Evolutionary conservation across 2,797 vertebrate species (phyloP).

Genomic region (Austrolebias charrua): DNA sequence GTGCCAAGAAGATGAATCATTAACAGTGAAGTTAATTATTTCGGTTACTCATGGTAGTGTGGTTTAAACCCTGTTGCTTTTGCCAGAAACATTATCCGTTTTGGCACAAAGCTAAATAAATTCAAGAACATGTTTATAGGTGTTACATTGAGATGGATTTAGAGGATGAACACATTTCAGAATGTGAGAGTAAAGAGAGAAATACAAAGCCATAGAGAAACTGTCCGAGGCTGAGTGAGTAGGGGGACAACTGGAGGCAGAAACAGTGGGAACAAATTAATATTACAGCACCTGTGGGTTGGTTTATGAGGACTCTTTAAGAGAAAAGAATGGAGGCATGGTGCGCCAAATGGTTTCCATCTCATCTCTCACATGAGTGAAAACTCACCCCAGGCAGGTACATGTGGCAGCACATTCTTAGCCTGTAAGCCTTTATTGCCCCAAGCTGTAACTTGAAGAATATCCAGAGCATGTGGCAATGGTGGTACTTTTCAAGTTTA

Average conservation of each 20-base stretch:
- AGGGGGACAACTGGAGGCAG: conserved; percentile 14
- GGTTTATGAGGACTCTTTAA: conserved; percentile 42
- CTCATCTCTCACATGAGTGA: conserved; percentile 38
- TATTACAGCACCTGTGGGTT: conserved; percentile 35
- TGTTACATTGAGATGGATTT: neutral
- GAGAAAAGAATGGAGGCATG: conserved; percentile 36
- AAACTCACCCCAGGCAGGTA: conserved; percentile 61
- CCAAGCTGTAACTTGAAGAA: conserved; percentile 60
- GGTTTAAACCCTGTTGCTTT: conserved; percentile 32
- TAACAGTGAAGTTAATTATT: conserved; percentile 58
- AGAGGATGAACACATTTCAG: neutral
- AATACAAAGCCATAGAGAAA: conserved; percentile 6
- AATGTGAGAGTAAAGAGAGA: conserved; percentile 17
- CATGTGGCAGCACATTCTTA: conserved; percentile 67
- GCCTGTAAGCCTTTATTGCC: conserved; percentile 65
- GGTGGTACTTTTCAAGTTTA: conserved; percentile 27
- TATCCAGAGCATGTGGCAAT: conserved; percentile 54
- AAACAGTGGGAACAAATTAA: conserved; percentile 30
- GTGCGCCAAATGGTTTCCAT: conserved; percentile 57
- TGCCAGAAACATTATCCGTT: conserved; percentile 41
- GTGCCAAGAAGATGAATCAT: conserved; percentile 66
- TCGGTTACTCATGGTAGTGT: conserved; percentile 58
- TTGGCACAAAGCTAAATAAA: conserved; percentile 31
- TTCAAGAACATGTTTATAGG: conserved; percentile 26
- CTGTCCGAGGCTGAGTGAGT: neutral